Percentiles rank a stretch among this genome's conserved stretches.
Conservation (phyloP, 2,113 vertebrate species). For the Nerophis ophidion region DNA sequence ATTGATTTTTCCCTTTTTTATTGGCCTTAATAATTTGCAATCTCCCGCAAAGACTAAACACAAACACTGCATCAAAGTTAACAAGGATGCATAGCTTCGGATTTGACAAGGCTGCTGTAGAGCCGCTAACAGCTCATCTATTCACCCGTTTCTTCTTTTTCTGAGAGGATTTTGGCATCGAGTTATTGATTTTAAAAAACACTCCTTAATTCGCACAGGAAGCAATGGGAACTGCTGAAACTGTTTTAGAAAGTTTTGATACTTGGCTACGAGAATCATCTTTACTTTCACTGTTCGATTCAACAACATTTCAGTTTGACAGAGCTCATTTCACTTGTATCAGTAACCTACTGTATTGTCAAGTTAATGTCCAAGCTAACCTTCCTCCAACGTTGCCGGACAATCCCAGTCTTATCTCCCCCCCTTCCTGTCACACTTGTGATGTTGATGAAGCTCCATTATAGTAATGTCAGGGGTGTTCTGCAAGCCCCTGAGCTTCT, state of each 20-base stretch:
- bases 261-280: neutral
- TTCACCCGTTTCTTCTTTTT: conserved; percentile 19
- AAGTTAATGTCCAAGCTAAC: neutral
- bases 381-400: conserved; percentile 7
- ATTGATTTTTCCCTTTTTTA: neutral
- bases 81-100: conserved; percentile 38
- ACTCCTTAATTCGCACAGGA: conserved; percentile 2
- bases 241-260: neutral
- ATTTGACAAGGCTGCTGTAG: conserved; percentile 12
- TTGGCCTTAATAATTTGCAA: neutral
- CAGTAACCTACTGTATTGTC: neutral
- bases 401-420: conserved; percentile 2
- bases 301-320: neutral
- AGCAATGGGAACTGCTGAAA: neutral
- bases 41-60: neutral
- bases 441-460: conserved; percentile 61
- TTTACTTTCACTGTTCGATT: neutral
- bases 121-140: conserved; percentile 22
- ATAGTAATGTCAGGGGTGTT: conserved; percentile 31
- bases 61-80: conserved; percentile 23
- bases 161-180: neutral
- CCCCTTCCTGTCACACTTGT: conserved; percentile 44
- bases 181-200: neutral
- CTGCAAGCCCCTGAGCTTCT: conserved; percentile 24
- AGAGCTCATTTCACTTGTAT: neutral